Percentiles rank a stretch among this genome's conserved stretches.
Conservation (phyloP, 2,888 invertebrate species). For the Acronicta psi region DNA sequence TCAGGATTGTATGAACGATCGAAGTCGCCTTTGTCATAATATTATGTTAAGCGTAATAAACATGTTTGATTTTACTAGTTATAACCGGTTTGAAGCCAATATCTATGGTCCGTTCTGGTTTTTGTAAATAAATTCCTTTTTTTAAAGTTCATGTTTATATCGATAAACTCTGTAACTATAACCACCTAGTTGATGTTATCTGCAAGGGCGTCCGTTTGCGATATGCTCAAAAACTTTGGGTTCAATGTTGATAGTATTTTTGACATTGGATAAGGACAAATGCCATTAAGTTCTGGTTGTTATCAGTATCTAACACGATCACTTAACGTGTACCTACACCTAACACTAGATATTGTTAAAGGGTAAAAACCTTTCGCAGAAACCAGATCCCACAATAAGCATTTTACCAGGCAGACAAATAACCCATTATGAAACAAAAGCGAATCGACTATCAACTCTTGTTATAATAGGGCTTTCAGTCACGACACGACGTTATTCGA, state of each 20-base stretch:
- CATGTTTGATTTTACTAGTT: constrained; percentile 10
- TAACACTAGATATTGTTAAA: background rate
- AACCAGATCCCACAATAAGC: background rate
- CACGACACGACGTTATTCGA: no score
- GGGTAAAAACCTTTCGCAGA: background rate
- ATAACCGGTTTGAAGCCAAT: constrained; percentile 11
- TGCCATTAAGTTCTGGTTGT: no score
- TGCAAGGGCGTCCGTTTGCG: constrained; percentile 22
- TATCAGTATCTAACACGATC: no score
- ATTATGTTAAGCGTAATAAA: constrained; percentile 13
- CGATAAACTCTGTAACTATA: constrained; percentile 20
- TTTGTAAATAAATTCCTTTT: constrained; percentile 9
- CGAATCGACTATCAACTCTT: background rate
- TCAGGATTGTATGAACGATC: background rate
- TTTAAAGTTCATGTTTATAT: background rate
- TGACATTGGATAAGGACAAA: background rate
- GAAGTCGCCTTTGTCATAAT: constrained; percentile 1
- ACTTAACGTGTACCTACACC: no score
- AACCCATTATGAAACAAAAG: background rate
- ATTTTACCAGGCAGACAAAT: background rate
- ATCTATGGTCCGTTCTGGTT: constrained; percentile 7
- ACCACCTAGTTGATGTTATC: constrained; percentile 9
- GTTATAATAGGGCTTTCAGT: no score
- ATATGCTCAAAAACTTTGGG: constrained; percentile 19
- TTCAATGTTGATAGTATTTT: constrained; percentile 12